Percentiles rank a stretch among this genome's conserved stretches.
Conservation (phyloP, 2,113 vertebrate species). For the Dendropsophus ebraccatus region DNA sequence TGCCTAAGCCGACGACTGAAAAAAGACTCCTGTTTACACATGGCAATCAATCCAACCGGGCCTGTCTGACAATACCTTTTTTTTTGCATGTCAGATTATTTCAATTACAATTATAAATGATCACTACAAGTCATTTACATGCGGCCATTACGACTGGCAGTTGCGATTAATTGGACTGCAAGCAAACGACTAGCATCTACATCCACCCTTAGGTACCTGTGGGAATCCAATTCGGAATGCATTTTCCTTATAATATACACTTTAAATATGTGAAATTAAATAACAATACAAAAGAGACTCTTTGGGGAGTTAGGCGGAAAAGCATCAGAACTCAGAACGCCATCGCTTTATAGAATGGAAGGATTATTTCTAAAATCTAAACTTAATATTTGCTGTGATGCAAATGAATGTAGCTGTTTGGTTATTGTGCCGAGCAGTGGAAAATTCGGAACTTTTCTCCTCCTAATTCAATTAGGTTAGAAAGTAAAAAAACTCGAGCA, state of each 20-base stretch:
- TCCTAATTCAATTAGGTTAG: conserved; percentile 19
- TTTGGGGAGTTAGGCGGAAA: neutral
- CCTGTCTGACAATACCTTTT: neutral
- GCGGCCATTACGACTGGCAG: conserved; percentile 7
- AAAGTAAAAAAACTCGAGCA: conserved; percentile 11
- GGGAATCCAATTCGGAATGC: neutral
- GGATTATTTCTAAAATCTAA: neutral
- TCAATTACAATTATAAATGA: conserved; percentile 16
- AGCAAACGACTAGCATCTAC: neutral
- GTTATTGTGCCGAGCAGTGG: neutral
- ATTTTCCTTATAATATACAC: neutral
- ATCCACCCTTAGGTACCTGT: neutral
- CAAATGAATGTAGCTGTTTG: neutral
- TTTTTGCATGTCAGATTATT: conserved; percentile 18
- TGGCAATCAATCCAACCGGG: neutral
- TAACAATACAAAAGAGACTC: neutral
- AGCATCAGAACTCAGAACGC: too few relatives aligned
- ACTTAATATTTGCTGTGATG: neutral
- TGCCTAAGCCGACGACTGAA: neutral
- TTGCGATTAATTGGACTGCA: neutral
- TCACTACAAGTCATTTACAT: conserved; percentile 5
- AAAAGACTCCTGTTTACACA: neutral
- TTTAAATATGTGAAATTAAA: neutral
- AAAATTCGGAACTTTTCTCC: conserved; percentile 17
- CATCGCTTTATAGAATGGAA: neutral